Conservation (phyloP, 2,888 invertebrate genomes). For the Argyra leucocephala region DNA sequence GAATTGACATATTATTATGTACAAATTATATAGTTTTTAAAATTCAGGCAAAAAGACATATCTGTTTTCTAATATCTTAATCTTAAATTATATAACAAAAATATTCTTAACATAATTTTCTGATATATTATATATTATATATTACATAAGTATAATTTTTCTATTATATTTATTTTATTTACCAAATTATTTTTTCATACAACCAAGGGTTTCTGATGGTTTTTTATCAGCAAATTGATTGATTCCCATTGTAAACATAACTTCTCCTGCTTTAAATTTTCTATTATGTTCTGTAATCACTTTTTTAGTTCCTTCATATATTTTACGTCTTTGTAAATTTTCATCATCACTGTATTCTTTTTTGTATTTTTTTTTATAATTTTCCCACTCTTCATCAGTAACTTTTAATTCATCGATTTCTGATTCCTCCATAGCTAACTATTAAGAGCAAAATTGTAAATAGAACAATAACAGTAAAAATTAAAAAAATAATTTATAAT, state of each 20-base stretch:
- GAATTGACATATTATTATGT: too few species aligned
- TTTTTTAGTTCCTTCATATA: conserved; percentile 23
- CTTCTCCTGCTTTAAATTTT: conserved; percentile 22
- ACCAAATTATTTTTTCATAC: background rate
- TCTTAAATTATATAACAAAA: too few species aligned
- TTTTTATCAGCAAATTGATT: conserved; percentile 26
- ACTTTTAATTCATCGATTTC: background rate
- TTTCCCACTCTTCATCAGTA: conserved; percentile 34
- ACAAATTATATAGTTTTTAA: too few species aligned
- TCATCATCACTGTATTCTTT: conserved; percentile 20
- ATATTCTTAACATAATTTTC: too few species aligned
- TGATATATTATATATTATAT: too few species aligned
- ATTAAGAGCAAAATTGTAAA: too few species aligned
- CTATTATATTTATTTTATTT: too few species aligned
- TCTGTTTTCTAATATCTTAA: too few species aligned
- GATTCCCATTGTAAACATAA: conserved; percentile 23
- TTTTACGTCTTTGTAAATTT: conserved; percentile 19
- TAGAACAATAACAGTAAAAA: too few species aligned
- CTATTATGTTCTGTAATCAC: conserved; percentile 24
- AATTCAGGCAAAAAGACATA: too few species aligned
- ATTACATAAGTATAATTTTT: too few species aligned
- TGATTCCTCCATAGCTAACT: background rate
- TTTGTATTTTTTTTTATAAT: conserved; percentile 33
- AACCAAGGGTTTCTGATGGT: conserved; percentile 14
- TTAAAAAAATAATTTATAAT: too few species aligned